Percentiles rank a stretch among this genome's conserved stretches.
These are phyloP conservation scores for Scomber scombrus DNA, from an alignment of 2,113 vertebrate genomes.

Conservation along the genomic window DNA sequence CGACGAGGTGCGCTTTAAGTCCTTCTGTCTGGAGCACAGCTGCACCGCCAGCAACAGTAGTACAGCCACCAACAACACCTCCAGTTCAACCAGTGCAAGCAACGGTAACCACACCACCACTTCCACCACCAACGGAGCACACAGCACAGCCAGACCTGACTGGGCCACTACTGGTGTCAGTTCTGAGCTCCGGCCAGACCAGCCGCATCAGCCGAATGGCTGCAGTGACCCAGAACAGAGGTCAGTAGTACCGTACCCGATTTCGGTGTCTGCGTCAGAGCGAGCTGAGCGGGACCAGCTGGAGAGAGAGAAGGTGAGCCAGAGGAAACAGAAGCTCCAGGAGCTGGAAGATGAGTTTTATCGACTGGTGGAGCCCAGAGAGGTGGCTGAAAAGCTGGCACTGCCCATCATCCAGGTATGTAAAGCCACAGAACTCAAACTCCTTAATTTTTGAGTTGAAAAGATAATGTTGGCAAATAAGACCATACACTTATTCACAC, in stretches of 20 bases:
- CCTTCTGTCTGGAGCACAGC: constrained; percentile 97
- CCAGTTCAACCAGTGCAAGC: constrained; percentile 35
- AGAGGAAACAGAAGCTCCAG: constrained; percentile 95
- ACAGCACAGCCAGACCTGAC: constrained; percentile 38
- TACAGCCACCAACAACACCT: constrained; percentile 21
- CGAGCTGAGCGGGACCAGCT: constrained; percentile 83
- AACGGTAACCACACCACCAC: constrained; percentile 42
- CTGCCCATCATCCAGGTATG: constrained; percentile 83
- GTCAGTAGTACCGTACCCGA: constrained; percentile 30
- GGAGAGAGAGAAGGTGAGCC: constrained; percentile 92
- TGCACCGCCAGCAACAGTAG: constrained; percentile 72
- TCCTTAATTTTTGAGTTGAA: background rate
- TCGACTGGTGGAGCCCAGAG: constrained; percentile 91
- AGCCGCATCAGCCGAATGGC: constrained; percentile 55
- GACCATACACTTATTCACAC: background rate
- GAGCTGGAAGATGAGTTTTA: constrained; percentile 97
- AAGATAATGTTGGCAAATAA: background rate
- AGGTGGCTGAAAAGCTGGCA: constrained; percentile 91
- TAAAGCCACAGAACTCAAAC: background rate
- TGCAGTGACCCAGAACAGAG: constrained; percentile 63
- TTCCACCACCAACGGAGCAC: constrained; percentile 39
- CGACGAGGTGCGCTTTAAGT: constrained; percentile 98
- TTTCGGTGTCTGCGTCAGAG: constrained; percentile 72
- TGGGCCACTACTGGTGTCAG: background rate
- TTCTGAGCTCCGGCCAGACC: constrained; percentile 65